These are phyloP conservation scores for Perdita meconis DNA, from an alignment of 2,888 invertebrate genomes.

Conservation along the genomic window DNA sequence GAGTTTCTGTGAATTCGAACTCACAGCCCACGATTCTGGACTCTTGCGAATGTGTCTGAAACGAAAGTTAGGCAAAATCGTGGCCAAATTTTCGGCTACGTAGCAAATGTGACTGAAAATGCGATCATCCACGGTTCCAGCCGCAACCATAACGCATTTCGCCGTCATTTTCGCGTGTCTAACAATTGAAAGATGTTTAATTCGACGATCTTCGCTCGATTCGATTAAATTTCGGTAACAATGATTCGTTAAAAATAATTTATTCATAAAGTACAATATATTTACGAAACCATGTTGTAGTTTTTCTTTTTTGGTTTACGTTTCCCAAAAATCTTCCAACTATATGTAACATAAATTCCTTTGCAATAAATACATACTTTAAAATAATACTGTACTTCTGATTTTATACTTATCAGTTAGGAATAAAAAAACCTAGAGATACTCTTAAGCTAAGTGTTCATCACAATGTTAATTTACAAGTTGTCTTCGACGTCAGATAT, in stretches of 20 bases:
- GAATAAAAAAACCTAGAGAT: conserved; percentile 10
- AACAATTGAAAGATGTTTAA: conserved; percentile 30
- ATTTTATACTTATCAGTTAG: conserved; percentile 21
- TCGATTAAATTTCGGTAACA: neutral
- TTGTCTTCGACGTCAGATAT: conserved; percentile 58
- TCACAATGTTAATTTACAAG: conserved; percentile 13
- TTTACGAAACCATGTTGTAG: neutral
- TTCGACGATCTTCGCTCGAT: neutral
- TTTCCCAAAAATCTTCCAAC: neutral
- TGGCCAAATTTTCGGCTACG: conserved; percentile 85
- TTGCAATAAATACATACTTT: conserved; percentile 10
- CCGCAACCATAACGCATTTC: conserved; percentile 82
- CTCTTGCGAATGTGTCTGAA: conserved; percentile 85
- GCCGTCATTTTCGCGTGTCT: conserved; percentile 51
- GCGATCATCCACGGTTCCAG: conserved; percentile 86
- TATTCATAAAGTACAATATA: conserved; percentile 4
- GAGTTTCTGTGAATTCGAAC: too few species aligned
- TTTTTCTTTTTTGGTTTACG: conserved; percentile 2
- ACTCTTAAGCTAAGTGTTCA: conserved; percentile 15
- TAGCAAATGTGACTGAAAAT: conserved; percentile 85
- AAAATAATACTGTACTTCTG: conserved; percentile 13
- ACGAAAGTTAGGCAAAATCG: conserved; percentile 86
- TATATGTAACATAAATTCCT: conserved; percentile 19
- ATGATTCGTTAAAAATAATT: conserved; percentile 9
- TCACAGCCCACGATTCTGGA: conserved; percentile 86